Base-by-base conservation (phyloP, 2,113 vertebrate species). In the Gavia stellata region DNA sequence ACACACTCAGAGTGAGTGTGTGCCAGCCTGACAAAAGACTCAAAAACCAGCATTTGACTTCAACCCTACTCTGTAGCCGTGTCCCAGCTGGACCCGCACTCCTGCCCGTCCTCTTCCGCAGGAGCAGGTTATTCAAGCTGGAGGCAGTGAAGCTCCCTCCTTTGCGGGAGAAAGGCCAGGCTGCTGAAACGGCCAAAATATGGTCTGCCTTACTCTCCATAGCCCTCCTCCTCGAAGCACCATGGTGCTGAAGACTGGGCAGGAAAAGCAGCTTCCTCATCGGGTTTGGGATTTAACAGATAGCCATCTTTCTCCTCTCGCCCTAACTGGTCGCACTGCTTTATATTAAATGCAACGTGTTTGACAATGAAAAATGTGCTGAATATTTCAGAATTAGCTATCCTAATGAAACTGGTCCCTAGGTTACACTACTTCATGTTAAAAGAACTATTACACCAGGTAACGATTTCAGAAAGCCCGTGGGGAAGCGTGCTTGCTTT, bases 161-260 rank as follows among this genome's bases (percentile, higher is more conserved):
- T 55, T 42, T 45, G 4, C 4, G 1, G 42, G 12, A 79, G 26
- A 66, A 81, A 67, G 34, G 6, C 18, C 34, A 73, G 38, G 42
- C 42, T 73, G 18, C 36, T 68, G 44, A 50, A 67, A 71, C 1
- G 1, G 44, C 33, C 56, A 52, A 74, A 87, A 17, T 14, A 20
- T 0, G 3, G 33, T 70, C 44, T 92, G 26, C 12, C 26, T 58
- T 20, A 13, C 36, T 36, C 13, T 79, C 19, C 52, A 42, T 1
- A 29, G n/a, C 24, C 24, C 16, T 45, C 36, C 26, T 90, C 8
- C 4, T 59, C 10, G 3, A 61, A 74, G 55, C 42, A 42, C 20
- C 3, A 1, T 0, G 0, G 34, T 71, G 52, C 33, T 80, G 36
- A 55, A 17, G 5, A 42, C 29, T 74, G 14, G 25, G 47, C 55